Percentiles rank a stretch among this genome's conserved stretches.
These are phyloP conservation scores for Mus pahari DNA, from an alignment of 2,113 vertebrate genomes.

Conservation along the genomic window DNA sequence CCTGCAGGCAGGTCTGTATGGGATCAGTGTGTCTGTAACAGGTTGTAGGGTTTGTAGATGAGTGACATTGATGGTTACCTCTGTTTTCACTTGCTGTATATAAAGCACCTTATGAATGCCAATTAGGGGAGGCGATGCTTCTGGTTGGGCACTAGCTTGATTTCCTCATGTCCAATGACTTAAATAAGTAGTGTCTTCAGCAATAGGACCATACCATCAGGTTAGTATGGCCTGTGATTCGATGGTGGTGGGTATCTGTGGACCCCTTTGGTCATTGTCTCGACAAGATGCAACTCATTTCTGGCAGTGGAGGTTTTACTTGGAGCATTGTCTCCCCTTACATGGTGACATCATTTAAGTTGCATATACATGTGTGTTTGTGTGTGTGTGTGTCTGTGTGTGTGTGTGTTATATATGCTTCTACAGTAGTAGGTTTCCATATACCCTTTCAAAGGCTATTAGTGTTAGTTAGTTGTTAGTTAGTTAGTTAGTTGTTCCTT, in stretches of 20 bases:
- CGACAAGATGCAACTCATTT: background rate
- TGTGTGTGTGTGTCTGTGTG: too few species aligned
- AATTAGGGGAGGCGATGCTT: background rate
- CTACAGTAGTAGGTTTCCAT: background rate
- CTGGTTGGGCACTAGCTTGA: background rate
- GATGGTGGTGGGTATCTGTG: background rate
- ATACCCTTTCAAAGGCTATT: background rate
- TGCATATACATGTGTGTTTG: too few species aligned
- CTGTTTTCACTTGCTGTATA: background rate
- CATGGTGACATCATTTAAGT: too few species aligned
- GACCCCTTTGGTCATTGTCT: background rate
- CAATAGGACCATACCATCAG: background rate
- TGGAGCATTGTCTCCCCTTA: background rate
- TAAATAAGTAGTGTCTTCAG: background rate
- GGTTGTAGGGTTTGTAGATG: background rate
- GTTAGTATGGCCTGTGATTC: background rate
- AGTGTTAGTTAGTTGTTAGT: too few species aligned
- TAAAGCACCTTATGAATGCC: background rate
- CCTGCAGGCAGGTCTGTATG: too few species aligned
- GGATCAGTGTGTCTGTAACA: background rate
- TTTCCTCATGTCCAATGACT: background rate
- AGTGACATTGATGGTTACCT: background rate
- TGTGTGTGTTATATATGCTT: too few species aligned
- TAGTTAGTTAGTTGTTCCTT: background rate
- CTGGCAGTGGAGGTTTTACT: background rate